Conservation (phyloP, 2,888 invertebrate genomes). For the Latrodectus hesperus region DNA sequence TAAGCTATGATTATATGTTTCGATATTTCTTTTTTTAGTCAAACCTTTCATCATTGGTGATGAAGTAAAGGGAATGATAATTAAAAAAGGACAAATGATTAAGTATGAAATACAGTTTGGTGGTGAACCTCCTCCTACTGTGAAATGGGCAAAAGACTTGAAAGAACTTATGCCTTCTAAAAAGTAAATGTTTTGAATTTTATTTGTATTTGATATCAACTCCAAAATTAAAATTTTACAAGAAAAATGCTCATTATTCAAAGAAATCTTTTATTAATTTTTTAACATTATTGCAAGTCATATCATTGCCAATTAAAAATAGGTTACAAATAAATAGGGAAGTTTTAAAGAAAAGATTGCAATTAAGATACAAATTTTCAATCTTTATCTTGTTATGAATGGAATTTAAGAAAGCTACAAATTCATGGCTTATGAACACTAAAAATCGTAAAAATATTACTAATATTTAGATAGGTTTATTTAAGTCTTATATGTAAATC, state of each 20-base stretch:
- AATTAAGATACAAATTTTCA: too few relatives aligned
- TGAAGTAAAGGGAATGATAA: conserved; percentile 88
- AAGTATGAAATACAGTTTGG: conserved; percentile 94
- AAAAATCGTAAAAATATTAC: too few relatives aligned
- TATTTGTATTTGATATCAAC: background rate
- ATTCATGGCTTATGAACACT: too few relatives aligned
- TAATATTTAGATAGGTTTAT: too few relatives aligned
- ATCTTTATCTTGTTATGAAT: too few relatives aligned
- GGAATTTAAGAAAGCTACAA: too few relatives aligned
- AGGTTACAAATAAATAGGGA: too few relatives aligned
- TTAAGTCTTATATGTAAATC: too few relatives aligned
- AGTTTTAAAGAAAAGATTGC: too few relatives aligned
- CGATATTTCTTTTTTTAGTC: conserved; percentile 78
- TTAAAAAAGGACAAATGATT: conserved; percentile 96
- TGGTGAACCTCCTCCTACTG: conserved; percentile 97
- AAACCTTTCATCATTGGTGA: conserved; percentile 96
- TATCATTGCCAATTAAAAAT: too few relatives aligned
- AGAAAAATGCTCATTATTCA: background rate
- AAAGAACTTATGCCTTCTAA: conserved; percentile 81
- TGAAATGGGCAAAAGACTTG: conserved; percentile 89
- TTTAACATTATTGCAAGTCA: too few relatives aligned
- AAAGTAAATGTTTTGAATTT: conserved; percentile 69
- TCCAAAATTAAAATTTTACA: background rate
- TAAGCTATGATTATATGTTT: background rate
- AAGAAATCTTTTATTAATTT: too few relatives aligned